A percentile compares a stretch with the other conserved stretches of the same genome.
Evolutionary conservation across 1,140 invertebrate genomes (phyloP).

Genomic region (Bombus terrestris): DNA sequence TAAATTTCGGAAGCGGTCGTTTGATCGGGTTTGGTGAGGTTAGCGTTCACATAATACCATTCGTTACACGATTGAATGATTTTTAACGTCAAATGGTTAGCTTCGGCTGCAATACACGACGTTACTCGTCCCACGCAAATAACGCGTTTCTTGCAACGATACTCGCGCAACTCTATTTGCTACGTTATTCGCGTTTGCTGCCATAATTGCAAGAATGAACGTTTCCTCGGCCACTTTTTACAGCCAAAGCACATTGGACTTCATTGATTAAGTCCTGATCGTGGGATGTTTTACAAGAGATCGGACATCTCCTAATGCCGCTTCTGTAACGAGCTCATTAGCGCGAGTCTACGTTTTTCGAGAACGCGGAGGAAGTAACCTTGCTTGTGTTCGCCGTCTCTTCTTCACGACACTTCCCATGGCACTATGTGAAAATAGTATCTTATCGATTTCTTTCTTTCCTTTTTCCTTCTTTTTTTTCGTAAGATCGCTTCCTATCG

Average conservation of each 20-base stretch:
- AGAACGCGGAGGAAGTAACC: conserved; percentile 48
- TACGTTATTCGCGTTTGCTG: neutral
- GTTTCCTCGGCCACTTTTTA: neutral
- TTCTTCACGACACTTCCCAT: conserved; percentile 18
- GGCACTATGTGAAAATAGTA: conserved; percentile 7
- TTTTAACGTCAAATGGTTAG: too few species aligned
- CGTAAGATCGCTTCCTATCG: neutral
- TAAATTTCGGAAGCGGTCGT: too few species aligned
- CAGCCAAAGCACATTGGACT: too few species aligned
- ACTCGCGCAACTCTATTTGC: neutral
- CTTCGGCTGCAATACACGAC: too few species aligned
- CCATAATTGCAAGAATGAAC: neutral
- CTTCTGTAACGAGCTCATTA: conserved; percentile 66
- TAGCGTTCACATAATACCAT: too few species aligned
- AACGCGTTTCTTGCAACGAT: neutral
- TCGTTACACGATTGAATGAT: too few species aligned
- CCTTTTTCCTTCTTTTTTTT: neutral
- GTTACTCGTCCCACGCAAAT: neutral
- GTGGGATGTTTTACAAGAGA: conserved; percentile 1
- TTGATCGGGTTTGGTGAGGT: too few species aligned
- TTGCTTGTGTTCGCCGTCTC: conserved; percentile 16
- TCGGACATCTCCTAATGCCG: neutral
- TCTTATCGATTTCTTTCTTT: neutral
- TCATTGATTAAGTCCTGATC: neutral
- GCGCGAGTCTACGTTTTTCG: conserved; percentile 34